These are phyloP conservation scores for Nymphicus hollandicus DNA, from an alignment of 2,113 vertebrate species.

Conservation along the genomic window DNA sequence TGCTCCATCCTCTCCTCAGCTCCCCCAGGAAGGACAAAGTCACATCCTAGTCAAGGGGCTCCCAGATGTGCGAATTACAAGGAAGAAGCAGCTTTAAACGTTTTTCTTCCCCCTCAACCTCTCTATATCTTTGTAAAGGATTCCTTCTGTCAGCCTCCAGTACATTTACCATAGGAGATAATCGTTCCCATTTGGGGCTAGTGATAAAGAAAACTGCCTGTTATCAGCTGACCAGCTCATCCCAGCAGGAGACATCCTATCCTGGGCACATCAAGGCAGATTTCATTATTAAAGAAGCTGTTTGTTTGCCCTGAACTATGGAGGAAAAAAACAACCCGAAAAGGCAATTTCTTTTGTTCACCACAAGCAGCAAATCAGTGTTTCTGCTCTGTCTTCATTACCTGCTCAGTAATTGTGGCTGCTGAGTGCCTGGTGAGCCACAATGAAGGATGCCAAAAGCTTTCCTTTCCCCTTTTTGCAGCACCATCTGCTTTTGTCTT, in stretches of 20 bases:
- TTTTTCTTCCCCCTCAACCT: background rate
- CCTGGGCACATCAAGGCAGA: background rate
- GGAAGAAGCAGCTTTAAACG: background rate
- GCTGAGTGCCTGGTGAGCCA: background rate
- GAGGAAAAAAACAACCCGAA: fast-evolving
- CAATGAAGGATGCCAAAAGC: background rate
- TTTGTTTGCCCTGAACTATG: background rate
- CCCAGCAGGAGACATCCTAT: background rate
- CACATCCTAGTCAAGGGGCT: background rate
- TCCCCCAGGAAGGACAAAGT: background rate
- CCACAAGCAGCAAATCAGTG: background rate
- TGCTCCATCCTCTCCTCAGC: background rate
- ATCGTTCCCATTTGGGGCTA: background rate
- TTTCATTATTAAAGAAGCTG: background rate
- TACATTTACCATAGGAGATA: background rate
- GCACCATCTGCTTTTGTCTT: background rate
- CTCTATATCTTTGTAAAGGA: background rate
- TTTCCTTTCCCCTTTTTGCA: background rate
- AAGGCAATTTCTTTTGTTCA: background rate
- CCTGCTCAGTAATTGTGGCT: background rate
- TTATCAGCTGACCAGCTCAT: background rate
- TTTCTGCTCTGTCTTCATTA: slow-evolving; percentile 32
- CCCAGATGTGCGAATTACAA: background rate
- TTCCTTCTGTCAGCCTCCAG: background rate
- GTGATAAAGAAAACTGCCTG: background rate